phyloP scores from a whole-genome alignment of 2,113 vertebrate genomes.

The Antechinus stuartii region DNA sequence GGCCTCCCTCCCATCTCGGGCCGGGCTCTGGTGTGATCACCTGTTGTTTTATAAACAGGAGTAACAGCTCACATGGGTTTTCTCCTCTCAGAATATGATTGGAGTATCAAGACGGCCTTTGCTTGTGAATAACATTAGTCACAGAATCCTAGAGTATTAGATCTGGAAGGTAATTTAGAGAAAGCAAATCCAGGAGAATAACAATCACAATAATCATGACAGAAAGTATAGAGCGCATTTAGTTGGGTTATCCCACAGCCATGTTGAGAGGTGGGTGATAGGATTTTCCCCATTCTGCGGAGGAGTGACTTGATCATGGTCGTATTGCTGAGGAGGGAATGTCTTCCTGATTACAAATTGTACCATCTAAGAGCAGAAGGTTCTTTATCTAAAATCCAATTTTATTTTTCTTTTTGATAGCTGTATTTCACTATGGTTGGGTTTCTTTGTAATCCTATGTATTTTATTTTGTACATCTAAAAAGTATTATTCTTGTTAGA shows the following conservation, averaged over 20 bases:
- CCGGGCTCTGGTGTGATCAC: fast-evolving
- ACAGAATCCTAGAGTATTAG: neutral
- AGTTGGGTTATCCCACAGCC: neutral
- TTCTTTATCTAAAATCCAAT: neutral
- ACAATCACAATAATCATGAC: neutral
- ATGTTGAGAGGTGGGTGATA: no score
- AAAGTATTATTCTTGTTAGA: neutral
- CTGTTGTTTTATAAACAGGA: fast-evolving
- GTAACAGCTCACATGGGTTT: fast-evolving
- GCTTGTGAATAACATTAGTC: neutral
- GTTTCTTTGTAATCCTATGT: neutral
- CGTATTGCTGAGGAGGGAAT: no score
- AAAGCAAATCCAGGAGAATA: neutral
- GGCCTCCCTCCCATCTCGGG: neutral
- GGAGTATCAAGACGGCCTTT: neutral
- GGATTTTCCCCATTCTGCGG: neutral
- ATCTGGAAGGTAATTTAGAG: neutral
- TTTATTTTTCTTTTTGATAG: no score
- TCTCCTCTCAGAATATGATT: neutral
- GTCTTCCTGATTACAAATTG: neutral
- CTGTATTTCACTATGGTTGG: neutral
- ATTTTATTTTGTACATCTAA: neutral
- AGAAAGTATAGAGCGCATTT: neutral
- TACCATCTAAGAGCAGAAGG: neutral
- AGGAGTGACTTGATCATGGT: neutral